Percentiles rank a stretch among this genome's conserved stretches.
Evolutionary conservation across 2,888 invertebrate species (phyloP).

Genomic region (Nomada fucata): DNA sequence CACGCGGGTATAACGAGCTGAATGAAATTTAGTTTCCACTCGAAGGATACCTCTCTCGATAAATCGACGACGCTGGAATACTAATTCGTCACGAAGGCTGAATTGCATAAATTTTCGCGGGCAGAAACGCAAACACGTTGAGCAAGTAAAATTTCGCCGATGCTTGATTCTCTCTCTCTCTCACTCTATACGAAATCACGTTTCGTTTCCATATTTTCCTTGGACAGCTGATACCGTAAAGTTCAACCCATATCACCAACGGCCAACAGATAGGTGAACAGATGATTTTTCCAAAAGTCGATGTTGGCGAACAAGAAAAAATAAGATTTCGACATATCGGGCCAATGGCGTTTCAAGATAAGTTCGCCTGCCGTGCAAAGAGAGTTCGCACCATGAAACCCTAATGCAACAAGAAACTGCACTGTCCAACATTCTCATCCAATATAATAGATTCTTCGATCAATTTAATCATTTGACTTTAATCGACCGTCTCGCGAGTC

Average conservation of each 20-base stretch:
- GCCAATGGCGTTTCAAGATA: neutral
- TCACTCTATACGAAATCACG: neutral
- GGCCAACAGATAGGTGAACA: neutral
- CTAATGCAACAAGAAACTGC: no score
- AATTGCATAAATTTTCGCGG: constrained; percentile 46
- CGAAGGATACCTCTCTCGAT: constrained; percentile 33
- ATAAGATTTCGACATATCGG: neutral
- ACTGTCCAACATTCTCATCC: no score
- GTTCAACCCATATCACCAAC: neutral
- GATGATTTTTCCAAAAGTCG: neutral
- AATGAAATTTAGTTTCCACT: constrained; percentile 56
- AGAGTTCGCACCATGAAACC: neutral
- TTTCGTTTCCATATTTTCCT: neutral
- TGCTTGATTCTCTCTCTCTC: neutral
- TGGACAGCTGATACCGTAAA: neutral
- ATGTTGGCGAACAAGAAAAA: neutral
- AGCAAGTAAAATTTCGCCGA: constrained; percentile 15
- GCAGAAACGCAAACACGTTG: constrained; percentile 37
- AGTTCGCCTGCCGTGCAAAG: neutral
- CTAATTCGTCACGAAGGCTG: constrained; percentile 41
- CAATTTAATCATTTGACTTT: no score
- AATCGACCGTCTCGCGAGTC: no score
- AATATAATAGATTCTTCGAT: no score
- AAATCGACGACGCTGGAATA: constrained; percentile 43
- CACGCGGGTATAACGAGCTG: constrained; percentile 28